These are phyloP conservation scores for Tetrao urogallus DNA, from an alignment of 2,113 vertebrate genomes.

Conservation along the genomic window DNA sequence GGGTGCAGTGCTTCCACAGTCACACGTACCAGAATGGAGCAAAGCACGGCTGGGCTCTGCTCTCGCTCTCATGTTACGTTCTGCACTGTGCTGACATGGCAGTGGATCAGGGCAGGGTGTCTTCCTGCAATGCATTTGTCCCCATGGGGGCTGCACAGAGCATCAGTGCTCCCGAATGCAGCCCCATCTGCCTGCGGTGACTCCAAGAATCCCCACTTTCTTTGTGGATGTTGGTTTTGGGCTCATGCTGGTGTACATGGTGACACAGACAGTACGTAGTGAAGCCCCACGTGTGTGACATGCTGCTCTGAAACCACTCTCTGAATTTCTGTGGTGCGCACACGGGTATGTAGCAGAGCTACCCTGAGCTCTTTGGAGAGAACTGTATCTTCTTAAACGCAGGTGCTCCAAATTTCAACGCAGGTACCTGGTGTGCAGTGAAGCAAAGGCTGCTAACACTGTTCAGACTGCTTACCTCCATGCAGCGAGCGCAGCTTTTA, in stretches of 20 bases:
- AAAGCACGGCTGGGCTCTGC: neutral
- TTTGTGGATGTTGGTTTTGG: neutral
- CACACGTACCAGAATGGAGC: neutral
- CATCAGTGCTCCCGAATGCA: neutral
- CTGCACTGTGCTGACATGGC: neutral
- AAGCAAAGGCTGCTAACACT: neutral
- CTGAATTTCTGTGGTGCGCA: no score
- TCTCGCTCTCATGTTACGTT: neutral
- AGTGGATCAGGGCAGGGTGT: neutral
- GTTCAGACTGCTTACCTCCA: neutral
- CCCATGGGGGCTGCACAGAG: neutral
- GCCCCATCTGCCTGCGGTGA: neutral
- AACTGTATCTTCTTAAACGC: neutral
- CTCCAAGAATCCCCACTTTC: neutral
- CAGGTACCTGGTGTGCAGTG: neutral
- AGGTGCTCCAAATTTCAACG: neutral
- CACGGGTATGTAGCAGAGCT: no score
- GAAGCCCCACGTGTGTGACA: accelerated
- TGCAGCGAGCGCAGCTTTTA: neutral
- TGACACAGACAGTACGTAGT: neutral
- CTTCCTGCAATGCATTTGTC: neutral
- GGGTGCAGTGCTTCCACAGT: neutral
- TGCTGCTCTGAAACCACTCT: neutral
- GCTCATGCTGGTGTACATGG: accelerated
- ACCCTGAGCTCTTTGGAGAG: no score